A percentile compares a stretch with the other conserved stretches of the same genome.
Conservation (phyloP, 1,140 invertebrate genomes). For the Laupala kohalensis region DNA sequence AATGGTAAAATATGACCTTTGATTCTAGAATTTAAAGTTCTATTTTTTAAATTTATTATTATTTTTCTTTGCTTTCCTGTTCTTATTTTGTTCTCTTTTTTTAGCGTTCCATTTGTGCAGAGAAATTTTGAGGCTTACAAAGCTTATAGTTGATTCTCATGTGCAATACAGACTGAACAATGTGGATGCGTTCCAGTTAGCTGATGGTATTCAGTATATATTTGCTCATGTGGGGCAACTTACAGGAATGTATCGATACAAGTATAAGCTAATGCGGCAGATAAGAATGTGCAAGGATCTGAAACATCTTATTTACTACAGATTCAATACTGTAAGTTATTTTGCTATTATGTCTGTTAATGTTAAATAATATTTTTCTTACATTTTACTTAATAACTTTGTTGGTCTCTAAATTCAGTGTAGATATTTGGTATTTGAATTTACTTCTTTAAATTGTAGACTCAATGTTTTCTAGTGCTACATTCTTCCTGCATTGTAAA, state of each 20-base stretch:
- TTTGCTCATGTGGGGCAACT: slow-evolving; percentile 99
- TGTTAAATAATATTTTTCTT: too few relatives aligned
- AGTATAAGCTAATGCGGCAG: slow-evolving; percentile 99
- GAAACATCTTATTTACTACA: slow-evolving; percentile 98
- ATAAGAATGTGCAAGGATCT: slow-evolving; percentile 99
- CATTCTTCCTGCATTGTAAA: too few relatives aligned
- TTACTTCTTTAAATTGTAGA: too few relatives aligned
- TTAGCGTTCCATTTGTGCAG: slow-evolving; percentile 95
- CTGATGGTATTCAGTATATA: slow-evolving; percentile 98
- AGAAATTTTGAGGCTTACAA: slow-evolving; percentile 94
- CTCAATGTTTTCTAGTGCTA: too few relatives aligned
- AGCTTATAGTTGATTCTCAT: slow-evolving; percentile 96
- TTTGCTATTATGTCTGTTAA: too few relatives aligned
- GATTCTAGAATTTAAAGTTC: not conserved
- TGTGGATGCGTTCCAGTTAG: slow-evolving; percentile 96
- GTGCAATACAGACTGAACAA: slow-evolving; percentile 99
- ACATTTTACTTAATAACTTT: too few relatives aligned
- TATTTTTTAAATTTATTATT: not conserved
- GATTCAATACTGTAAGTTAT: slow-evolving; percentile 88
- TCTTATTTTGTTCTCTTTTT: slow-evolving; percentile 20
- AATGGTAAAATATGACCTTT: slow-evolving; percentile 58
- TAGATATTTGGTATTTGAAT: too few relatives aligned
- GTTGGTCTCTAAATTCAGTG: too few relatives aligned
- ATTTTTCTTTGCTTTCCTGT: not conserved
- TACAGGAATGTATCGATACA: slow-evolving; percentile 99